Percentiles rank a stretch among this genome's conserved stretches.
These are phyloP conservation scores for Oscheius sp. DNA, from an alignment of 2,888 invertebrate genomes.

Conservation along the genomic window DNA sequence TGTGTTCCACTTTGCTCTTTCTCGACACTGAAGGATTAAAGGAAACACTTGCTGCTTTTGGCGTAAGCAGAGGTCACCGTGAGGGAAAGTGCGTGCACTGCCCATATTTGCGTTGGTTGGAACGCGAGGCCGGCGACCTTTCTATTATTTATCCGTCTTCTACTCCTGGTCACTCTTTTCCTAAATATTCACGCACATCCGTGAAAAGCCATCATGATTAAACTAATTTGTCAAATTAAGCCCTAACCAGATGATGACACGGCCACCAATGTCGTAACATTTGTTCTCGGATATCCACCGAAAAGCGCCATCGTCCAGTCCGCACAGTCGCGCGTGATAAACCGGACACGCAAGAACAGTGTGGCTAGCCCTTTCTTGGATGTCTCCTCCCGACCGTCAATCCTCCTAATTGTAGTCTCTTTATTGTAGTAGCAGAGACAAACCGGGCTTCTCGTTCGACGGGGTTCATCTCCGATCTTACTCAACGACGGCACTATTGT, in stretches of 20 bases:
- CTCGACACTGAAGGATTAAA: background rate
- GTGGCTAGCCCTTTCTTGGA: conserved; percentile 19
- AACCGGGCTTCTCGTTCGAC: background rate
- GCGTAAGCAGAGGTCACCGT: conserved; percentile 28
- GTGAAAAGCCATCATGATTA: background rate
- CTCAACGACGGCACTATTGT: background rate
- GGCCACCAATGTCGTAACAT: conserved; percentile 11
- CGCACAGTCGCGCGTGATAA: conserved; percentile 15
- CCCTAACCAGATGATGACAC: background rate
- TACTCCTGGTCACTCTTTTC: conserved; percentile 27
- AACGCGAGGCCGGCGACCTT: conserved; percentile 24
- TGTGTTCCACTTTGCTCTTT: too few species aligned
- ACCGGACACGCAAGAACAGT: conserved; percentile 27
- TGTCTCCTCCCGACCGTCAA: background rate
- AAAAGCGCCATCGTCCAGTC: conserved; percentile 24
- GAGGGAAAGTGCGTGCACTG: conserved; percentile 23
- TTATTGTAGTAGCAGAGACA: background rate
- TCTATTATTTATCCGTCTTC: conserved; percentile 31
- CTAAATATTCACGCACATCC: conserved; percentile 23
- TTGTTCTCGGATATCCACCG: conserved; percentile 20
- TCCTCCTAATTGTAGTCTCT: background rate
- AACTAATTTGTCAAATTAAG: background rate
- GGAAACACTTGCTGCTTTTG: conserved; percentile 7
- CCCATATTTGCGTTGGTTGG: conserved; percentile 26
- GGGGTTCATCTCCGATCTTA: background rate